Evolutionary conservation across 92 coral and sea anemone genomes (phyloP).

Genomic region (Siderastrea radians): DNA sequence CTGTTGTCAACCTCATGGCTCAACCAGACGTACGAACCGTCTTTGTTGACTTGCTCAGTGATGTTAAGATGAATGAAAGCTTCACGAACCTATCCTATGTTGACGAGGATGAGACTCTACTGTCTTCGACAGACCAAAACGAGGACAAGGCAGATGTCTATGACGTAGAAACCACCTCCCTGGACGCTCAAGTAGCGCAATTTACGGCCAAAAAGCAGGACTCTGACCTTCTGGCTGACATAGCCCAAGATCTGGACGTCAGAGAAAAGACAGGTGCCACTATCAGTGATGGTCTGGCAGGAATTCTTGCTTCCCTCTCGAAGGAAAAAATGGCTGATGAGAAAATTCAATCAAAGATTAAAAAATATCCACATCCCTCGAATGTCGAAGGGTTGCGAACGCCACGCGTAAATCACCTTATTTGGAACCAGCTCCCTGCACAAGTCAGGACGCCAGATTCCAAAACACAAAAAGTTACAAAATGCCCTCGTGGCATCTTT

Average conservation of each 20-base stretch:
- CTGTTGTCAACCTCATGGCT: background rate
- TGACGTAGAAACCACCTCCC: constrained; percentile 21
- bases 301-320: constrained; percentile 46
- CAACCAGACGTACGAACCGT: constrained; percentile 4
- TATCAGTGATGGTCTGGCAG: constrained; percentile 53
- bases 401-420: constrained; percentile 66
- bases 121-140: constrained; percentile 14
- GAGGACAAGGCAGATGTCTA: constrained; percentile 3
- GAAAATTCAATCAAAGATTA: constrained; percentile 52
- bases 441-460: constrained; percentile 40
- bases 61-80: constrained; percentile 26
- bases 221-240: constrained; percentile 17
- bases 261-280: constrained; percentile 8
- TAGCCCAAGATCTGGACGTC: constrained; percentile 6
- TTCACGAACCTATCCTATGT: background rate
- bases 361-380: constrained; percentile 56
- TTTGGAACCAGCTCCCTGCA: constrained; percentile 57
- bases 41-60: constrained; percentile 1
- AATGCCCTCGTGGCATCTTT: constrained; percentile 57
- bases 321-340: constrained; percentile 60
- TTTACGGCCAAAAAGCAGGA: constrained; percentile 12
- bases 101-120: background rate
- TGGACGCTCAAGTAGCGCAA: constrained; percentile 16
- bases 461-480: constrained; percentile 63
- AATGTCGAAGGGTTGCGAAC: constrained; percentile 52